phyloP scores from a whole-genome alignment of 2,888 invertebrate genomes.

The Calameuta filiformis region DNA sequence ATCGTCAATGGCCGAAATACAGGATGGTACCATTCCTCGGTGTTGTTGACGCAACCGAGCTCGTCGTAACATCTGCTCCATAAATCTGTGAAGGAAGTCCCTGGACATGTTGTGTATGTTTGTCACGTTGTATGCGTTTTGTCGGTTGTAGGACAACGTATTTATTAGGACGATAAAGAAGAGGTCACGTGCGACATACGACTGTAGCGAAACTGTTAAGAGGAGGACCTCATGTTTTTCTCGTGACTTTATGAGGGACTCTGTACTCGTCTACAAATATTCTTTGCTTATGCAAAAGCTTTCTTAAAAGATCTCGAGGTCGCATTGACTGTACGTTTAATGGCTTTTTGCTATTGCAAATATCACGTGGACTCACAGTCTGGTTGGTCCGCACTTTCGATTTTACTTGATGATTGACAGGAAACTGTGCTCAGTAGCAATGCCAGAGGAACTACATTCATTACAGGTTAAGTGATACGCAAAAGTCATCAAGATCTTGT shows the following conservation, averaged over 20 bases:
- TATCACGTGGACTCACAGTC: neutral
- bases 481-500: neutral
- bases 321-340: neutral
- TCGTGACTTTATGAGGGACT: neutral
- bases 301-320: neutral
- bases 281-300: neutral
- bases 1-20: conserved; percentile 59
- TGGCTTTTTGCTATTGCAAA: neutral
- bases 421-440: conserved; percentile 10
- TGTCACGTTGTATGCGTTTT: neutral
- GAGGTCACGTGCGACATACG: neutral
- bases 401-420: neutral
- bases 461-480: conserved; percentile 13
- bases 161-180: neutral
- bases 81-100: conserved; percentile 8
- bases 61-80: conserved; percentile 55
- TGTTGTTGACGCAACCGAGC: conserved; percentile 62
- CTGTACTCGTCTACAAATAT: neutral
- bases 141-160: neutral
- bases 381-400: neutral
- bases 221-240: neutral
- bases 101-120: neutral
- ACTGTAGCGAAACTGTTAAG: neutral
- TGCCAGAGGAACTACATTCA: conserved; percentile 28
- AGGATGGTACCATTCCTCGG: conserved; percentile 61